phyloP scores from a whole-genome alignment of 2,113 vertebrate species.

The Pipra filicauda region DNA sequence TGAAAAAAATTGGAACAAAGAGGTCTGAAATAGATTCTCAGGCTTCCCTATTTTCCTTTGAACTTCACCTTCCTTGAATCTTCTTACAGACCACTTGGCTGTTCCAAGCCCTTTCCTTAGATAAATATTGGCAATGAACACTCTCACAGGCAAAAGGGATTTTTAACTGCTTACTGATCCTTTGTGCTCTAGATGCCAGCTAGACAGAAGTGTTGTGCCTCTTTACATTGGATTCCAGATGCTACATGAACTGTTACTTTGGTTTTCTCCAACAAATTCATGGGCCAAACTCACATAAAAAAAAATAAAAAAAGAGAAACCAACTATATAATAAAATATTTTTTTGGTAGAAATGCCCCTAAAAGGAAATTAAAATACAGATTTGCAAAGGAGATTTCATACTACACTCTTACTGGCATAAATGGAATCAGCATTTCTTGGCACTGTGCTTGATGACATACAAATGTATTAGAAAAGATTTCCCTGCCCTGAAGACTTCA shows the following conservation, averaged over 20 bases:
- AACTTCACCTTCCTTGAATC: background rate
- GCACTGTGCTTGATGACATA: background rate
- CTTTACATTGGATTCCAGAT: background rate
- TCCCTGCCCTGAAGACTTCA: constrained; percentile 17
- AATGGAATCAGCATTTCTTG: background rate
- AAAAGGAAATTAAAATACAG: background rate
- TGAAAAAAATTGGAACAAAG: background rate
- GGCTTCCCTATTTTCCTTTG: background rate
- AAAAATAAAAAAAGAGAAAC: background rate
- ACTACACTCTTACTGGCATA: background rate
- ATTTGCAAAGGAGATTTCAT: background rate
- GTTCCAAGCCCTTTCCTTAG: background rate
- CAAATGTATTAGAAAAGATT: constrained; percentile 20
- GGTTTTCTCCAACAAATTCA: background rate
- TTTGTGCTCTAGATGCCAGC: background rate
- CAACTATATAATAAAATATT: background rate
- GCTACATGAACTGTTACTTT: background rate
- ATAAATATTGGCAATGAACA: background rate
- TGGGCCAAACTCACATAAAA: background rate
- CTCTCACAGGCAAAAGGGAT: background rate
- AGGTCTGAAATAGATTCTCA: background rate
- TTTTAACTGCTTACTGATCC: background rate
- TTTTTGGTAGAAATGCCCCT: background rate
- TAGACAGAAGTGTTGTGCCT: background rate
- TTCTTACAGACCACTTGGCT: background rate